These are phyloP conservation scores for Pterophyllum scalare DNA, from an alignment of 2,113 vertebrate genomes.

Conservation along the genomic window DNA sequence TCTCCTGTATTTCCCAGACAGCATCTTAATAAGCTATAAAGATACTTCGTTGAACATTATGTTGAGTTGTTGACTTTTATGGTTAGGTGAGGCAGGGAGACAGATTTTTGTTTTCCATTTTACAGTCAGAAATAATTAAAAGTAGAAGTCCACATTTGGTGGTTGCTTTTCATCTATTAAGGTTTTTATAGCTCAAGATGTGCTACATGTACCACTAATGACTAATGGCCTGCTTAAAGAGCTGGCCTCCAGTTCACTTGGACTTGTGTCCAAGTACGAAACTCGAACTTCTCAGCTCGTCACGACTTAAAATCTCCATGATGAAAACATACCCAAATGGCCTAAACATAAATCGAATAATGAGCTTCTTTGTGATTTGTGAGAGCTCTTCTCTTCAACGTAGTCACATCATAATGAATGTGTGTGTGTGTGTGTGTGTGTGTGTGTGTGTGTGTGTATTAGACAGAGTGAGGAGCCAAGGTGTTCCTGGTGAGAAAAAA, in stretches of 20 bases:
- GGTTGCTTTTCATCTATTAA: not conserved
- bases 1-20: conserved; percentile 1
- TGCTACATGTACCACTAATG: not conserved
- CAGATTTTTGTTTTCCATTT: not conserved
- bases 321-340: not conserved
- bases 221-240: not conserved
- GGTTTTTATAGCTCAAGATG: not conserved
- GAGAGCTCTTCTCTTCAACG: not conserved
- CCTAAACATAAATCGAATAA: not conserved
- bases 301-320: not conserved
- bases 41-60: not conserved
- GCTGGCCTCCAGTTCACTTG: not conserved
- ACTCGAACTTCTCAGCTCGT: not conserved
- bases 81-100: not conserved
- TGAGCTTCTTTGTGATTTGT: not conserved
- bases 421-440: not conserved
- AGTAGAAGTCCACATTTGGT: not conserved
- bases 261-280: not conserved
- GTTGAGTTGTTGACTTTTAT: not conserved
- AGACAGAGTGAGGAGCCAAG: not conserved
- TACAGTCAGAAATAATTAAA: not conserved
- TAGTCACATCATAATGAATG: not conserved
- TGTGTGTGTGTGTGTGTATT: not conserved
- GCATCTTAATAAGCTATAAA: not conserved
- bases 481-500: not conserved